Evolutionary conservation across 23 tunicate genomes (phyloP), one percentile per base, ranked within the genome.

Genomic region (Clavelina lepadiformis): DNA sequence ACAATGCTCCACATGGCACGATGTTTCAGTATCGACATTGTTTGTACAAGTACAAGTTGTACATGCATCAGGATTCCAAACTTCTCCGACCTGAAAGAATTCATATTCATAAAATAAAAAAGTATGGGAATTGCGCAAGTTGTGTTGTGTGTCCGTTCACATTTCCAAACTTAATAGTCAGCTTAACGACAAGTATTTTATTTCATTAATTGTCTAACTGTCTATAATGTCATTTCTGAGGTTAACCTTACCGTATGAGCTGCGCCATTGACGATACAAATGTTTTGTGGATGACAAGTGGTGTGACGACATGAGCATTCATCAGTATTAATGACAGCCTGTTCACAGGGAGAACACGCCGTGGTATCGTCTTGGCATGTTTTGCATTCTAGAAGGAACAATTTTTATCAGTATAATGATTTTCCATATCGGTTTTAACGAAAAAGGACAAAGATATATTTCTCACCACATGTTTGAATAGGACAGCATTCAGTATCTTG

Each of bases 401-500:
- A 59, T 36, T 20, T 26, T 59, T 59, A 41, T 41, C 49, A 11
- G 15, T 41, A 41, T 11, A 41, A 41, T 11, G 11, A 41, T 41
- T 11, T 11, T 15, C 11, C 11, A 11, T 11, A 15, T 41, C 49
- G 49, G 49, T 11, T 41, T 41, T 41, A 11, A 15, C 11, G 49
- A 11, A 11, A 41, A 41, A 41, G 49, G 11, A 15, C 11, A 5
- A 47, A 11, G 19, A 18, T 28, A 50, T 27, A 56, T 88, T 59
- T 56, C n/a, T n/a, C n/a, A 89, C 97, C 89, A 71, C 97, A 89
- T 21, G 20, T 31, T 44, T 89, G 63, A 26, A 57, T 34, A 22
- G 97, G 97, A 57, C 97, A 89, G 72, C 97, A 89, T 36, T 77
- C 89, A 2, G 89, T 71, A 26, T 69, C 64, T 3, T 67, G 62